A percentile compares a stretch with the other conserved stretches of the same genome.
Evolutionary conservation across 2,797 vertebrate genomes (phyloP).

Genomic region (Orestias chungarensis): DNA sequence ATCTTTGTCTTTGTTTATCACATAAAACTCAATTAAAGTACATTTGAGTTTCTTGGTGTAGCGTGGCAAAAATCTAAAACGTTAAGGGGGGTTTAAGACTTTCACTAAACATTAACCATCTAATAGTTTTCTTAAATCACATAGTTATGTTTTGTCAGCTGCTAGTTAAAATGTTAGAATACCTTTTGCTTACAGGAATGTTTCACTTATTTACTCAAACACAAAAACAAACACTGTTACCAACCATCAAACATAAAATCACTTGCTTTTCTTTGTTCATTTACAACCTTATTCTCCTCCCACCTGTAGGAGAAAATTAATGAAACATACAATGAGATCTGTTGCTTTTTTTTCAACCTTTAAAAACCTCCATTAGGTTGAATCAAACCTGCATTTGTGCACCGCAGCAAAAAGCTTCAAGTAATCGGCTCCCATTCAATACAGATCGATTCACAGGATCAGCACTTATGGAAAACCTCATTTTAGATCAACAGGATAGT

Average conservation of each 20-base stretch:
- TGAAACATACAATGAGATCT: neutral
- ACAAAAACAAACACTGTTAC: neutral
- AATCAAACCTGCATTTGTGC: neutral
- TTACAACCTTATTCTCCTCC: too few relatives aligned
- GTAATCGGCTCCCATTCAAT: neutral
- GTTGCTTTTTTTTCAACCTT: neutral
- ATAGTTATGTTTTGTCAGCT: neutral
- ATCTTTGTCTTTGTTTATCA: neutral
- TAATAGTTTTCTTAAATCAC: neutral
- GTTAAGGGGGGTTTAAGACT: neutral
- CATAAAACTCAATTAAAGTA: neutral
- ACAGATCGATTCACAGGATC: neutral
- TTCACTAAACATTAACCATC: neutral
- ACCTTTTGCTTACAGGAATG: neutral
- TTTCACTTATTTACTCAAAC: neutral
- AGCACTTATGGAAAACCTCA: neutral
- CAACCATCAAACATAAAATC: neutral
- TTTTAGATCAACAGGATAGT: neutral
- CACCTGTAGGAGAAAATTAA: neutral
- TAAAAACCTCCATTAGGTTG: neutral
- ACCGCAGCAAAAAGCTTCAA: neutral
- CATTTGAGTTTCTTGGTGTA: neutral
- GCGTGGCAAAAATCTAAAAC: neutral
- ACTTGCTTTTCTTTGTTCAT: neutral
- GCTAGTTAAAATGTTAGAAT: neutral